Conservation (phyloP, 1,140 invertebrate genomes). For the Watersipora subatra region DNA sequence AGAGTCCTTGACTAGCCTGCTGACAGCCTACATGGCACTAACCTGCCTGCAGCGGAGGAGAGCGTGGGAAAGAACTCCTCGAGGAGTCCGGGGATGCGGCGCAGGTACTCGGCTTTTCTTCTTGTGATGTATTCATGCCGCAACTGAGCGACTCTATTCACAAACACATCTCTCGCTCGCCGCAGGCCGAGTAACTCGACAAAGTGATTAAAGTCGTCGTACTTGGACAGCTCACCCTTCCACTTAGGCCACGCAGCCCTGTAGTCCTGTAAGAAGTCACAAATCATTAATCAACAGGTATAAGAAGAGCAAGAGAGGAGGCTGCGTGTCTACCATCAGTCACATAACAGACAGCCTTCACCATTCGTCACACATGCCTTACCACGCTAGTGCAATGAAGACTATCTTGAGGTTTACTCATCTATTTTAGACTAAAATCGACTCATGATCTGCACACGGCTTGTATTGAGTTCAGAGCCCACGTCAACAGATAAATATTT, state of each 20-base stretch:
- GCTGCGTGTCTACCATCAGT: too few species aligned
- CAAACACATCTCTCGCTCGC: slow-evolving; percentile 63
- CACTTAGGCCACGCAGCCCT: slow-evolving; percentile 71
- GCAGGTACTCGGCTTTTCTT: slow-evolving; percentile 65
- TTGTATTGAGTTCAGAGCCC: too few species aligned
- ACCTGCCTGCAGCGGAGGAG: slow-evolving; percentile 59
- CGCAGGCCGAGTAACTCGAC: slow-evolving; percentile 79
- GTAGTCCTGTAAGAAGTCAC: slow-evolving; percentile 50
- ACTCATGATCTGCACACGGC: too few species aligned
- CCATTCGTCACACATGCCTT: too few species aligned
- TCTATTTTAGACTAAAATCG: too few species aligned
- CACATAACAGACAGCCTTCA: too few species aligned
- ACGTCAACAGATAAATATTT: too few species aligned
- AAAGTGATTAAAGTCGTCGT: slow-evolving; percentile 78
- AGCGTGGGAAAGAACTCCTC: slow-evolving; percentile 70
- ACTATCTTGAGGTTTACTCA: too few species aligned
- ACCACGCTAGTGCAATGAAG: too few species aligned
- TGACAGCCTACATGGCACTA: slow-evolving; percentile 27
- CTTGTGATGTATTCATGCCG: slow-evolving; percentile 70
- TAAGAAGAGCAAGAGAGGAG: too few species aligned
- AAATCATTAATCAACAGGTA: too few species aligned
- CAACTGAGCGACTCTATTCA: slow-evolving; percentile 65
- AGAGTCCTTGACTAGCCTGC: too few species aligned
- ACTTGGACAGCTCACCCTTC: slow-evolving; percentile 68
- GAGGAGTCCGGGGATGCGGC: slow-evolving; percentile 62